Base-by-base conservation (phyloP, 2,888 invertebrate species). In the Myopa testacea region DNA sequence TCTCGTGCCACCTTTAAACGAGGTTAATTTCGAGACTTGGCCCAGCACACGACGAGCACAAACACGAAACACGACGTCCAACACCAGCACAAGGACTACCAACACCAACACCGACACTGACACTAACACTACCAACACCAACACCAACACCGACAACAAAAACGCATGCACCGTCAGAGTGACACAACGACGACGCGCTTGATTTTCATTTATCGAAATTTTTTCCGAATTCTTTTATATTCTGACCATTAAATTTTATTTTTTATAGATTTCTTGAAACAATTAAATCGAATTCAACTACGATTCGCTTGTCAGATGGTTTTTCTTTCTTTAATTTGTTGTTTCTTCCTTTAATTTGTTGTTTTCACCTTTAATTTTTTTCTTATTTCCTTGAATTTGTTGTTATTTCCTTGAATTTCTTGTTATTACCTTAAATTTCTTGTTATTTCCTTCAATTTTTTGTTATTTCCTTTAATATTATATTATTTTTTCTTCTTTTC, bases 1-100 rank as follows among this genome's bases (percentile, higher is more conserved):
- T 8, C 34, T 71, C 38, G 8, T 26, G 73, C n/a, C 62, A 62
- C 73, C 73, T 73, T 73, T 60, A 75, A 75, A 75, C 68, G 75
- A 75, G 75, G 75, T 75, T 75, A 75, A 75, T 37, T 67, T 68
- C 19, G 40, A 40, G 60, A 45, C 63, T 67, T 55, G 38, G 67
- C 67, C 16, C 50, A 52, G 37, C 67, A 12, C 58, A 65, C 65
- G 65, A 38, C 38, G 65, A 12, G 26, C 26, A 62, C 62, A 34
- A 62, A 10, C n/a, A 62, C 62, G 62, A 62, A 19, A 45, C 26
- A 65, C 38, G 65, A 62, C 62, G 62, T n/a, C 26, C 65, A 34
- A 65, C 65, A 34, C 12, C n/a, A 50, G 40, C 68, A 71, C 71
- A 38, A 52, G 55, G n/a, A 55, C 16, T 50, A 52, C 26, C 65